Evolutionary conservation across 2,888 invertebrate species (phyloP).

Genomic region (Macrosoma leucophasiata): DNA sequence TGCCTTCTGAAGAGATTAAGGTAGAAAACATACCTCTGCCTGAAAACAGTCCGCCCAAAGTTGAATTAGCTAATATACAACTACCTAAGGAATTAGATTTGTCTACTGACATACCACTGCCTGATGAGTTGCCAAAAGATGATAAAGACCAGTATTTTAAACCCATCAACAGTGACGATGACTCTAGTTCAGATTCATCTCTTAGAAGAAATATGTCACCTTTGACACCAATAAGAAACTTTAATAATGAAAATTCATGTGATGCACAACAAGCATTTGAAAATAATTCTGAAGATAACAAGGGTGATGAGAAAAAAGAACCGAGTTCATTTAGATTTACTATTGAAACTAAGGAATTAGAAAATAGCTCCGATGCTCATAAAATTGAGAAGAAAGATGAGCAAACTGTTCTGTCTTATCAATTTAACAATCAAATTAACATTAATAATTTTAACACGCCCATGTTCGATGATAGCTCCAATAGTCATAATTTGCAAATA

Average conservation of each 20-base stretch:
- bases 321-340: slow-evolving; percentile 58
- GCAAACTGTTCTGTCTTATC: slow-evolving; percentile 44
- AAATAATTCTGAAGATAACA: slow-evolving; percentile 41
- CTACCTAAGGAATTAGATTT: slow-evolving; percentile 42
- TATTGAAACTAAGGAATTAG: slow-evolving; percentile 52
- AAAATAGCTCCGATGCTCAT: slow-evolving; percentile 37
- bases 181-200: slow-evolving; percentile 61
- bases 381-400: slow-evolving; percentile 52
- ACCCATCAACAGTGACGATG: slow-evolving; percentile 53
- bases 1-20: slow-evolving; percentile 54
- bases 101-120: slow-evolving; percentile 42
- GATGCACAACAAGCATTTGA: slow-evolving; percentile 69
- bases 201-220: slow-evolving; percentile 66
- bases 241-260: slow-evolving; percentile 65
- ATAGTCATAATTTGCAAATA: slow-evolving; percentile 60
- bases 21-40: slow-evolving; percentile 46
- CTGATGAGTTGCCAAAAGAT: slow-evolving; percentile 39
- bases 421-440: slow-evolving; percentile 58
- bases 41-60: slow-evolving; percentile 55
- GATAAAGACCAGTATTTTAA: slow-evolving; percentile 51
- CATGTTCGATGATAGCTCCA: slow-evolving; percentile 64
- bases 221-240: slow-evolving; percentile 64
- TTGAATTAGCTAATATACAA: slow-evolving; percentile 52
- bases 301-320: slow-evolving; percentile 44
- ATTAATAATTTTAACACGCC: slow-evolving; percentile 58